Evolutionary conservation across 2,888 invertebrate genomes (phyloP), one percentile per base, ranked within the genome.

Genomic region (Marasmarcha lunaedactyla): DNA sequence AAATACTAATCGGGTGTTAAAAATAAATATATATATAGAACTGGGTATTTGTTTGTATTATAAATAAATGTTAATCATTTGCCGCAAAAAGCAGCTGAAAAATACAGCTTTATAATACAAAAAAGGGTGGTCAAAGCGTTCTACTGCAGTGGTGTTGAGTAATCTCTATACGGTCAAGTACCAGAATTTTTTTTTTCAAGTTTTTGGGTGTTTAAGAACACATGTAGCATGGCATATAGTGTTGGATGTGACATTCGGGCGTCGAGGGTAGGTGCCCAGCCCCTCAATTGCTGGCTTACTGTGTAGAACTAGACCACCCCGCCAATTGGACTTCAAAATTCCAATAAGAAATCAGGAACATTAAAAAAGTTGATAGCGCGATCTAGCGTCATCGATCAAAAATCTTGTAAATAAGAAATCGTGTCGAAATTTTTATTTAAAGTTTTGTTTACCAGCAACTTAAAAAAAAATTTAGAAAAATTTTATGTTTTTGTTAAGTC

Each of bases 141-240:
- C 78, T 79, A 77, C 76, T 55, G 44, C 74, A 77, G 79, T 74
- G 66, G 72, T 56, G 66, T 66, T 72, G 79, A 79, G 78, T 70
- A 44, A 56, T 65, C 76, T 78, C 78, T 73, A 76, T 66, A 74
- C 63, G 68, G 76, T 71, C 71, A 74, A 61, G 55, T 53, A 62
- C 67, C 69, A 64, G 57, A 46, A 52, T 64, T 76, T 74, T 78
- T 74, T 76, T 78, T 54, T 62, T 54, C 45, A 20, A 20, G 50
- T 51, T 55, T 62, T 53, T 50, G 44, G 54, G 42, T 61, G 42
- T 43, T 57, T 59, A 55, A 56, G 77, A 78, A 78, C 78, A 78
- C 78, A 59, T 57, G 51, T 42, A 64, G 70, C 54, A 51, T 59
- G 59, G n/a, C 11, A 46, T 43, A 50, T 43, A 63, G 76, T 71